Evolutionary conservation across 2,113 vertebrate genomes (phyloP), one percentile per base, ranked within the genome.

Genomic region (Pachycephala philippinensis): DNA sequence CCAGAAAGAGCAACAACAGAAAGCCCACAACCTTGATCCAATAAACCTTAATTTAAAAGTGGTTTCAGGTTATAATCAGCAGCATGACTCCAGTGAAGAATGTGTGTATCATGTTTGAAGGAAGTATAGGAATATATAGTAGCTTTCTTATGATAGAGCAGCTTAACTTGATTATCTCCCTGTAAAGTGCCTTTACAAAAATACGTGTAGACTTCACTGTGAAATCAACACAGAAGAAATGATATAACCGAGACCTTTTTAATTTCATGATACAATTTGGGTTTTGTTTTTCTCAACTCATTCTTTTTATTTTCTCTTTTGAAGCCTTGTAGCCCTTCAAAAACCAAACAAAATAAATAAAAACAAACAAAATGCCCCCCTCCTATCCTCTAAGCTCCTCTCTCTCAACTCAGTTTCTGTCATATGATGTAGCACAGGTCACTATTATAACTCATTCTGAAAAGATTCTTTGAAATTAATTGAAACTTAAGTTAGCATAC

Each of bases 281-380:
- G 10, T 64, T 93, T 88, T 7, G 28, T 59, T 78, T 78, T 75
- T 71, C 26, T 89, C 35, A 56, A 7, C 14, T 45, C 59, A 15
- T 42, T 72, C 3, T 66, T n/a, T 78, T 88, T 57, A 31, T 26
- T 21, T 90, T 39, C 10, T 39, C 37, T 39, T 9, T 39, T 39
- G 37, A 39, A 39, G 37, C 37, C 37, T 72, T 88, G 27, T 39
- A 83, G 7, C 6, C 27, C 24, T 90, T 71, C 22, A 61, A 42
- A 90, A 86, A 1, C 15, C 60, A 85, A 91, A 10, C 5, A 68
- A 83, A 77, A 0, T 7, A 76, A 76, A 86, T 3, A 33, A 57
- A 87, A 33, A 1, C 3, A 45, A 47, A 31, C 0, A 71, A 72
- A 65, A 74, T 27, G 3, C 1, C 1, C 1, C 2, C 2, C 11